Evolutionary conservation across 2,113 vertebrate species (phyloP), one percentile per base, ranked within the genome.

Genomic region (Brachypteracias leptosomus): DNA sequence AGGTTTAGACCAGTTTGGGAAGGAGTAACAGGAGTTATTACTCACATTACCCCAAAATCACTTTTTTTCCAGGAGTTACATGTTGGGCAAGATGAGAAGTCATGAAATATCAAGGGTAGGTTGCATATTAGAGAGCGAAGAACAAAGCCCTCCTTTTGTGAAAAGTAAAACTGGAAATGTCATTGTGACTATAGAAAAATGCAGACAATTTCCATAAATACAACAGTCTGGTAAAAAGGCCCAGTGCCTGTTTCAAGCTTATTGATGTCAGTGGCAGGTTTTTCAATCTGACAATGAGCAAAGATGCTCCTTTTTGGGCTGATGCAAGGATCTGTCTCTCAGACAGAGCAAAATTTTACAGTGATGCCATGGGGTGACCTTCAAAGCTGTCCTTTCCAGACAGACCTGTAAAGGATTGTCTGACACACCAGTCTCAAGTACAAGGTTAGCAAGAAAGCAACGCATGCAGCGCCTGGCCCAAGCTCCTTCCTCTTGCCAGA

Each of bases 401-500:
- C 47, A 16, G 38, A 59, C 62, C 35, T 33, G 11, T 16, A 33
- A 62, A 88, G n/a, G 51, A 59, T 74, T 33, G 61, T 36, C 40
- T 38, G 58, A 57, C 16, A 57, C 1, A 54, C 13, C 29, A 33
- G 20, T 26, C 49, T 75, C 13, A 21, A 80, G 46, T 16, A 44
- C 38, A 72, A 54, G 72, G 17, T 57, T 29, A 84, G 33, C 49
- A 57, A 55, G 78, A 59, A 42, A 67, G 65, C 29, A 58, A 1
- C 0, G 2, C n/a, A 66, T 0, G 0, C 29, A 25, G 47, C 29
- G 10, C 31, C 74, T 40, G 82, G 78, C 63, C 21, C 36, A 24
- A 59, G 46, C 33, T 46, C 63, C 58, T 73, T 86, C 46, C 67
- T 44, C 75, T 86, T 33, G 57, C 80, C 61, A 0, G 0, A 88